These are phyloP conservation scores for Lordiphosa collinella DNA, from an alignment of 1,140 invertebrate genomes.

Conservation along the genomic window DNA sequence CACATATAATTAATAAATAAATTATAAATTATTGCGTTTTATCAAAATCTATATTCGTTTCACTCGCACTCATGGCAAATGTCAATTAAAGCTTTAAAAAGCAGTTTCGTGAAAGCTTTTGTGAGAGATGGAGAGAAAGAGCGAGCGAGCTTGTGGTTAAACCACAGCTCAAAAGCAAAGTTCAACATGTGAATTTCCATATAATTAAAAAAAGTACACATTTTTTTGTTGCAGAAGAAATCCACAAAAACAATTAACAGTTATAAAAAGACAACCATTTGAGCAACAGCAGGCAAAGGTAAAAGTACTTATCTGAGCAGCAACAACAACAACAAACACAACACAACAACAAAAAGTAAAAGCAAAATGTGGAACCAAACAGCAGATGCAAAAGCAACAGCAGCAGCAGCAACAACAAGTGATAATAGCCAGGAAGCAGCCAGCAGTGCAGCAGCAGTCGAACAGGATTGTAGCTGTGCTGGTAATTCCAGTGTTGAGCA, in stretches of 20 bases:
- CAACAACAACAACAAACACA: slow-evolving; percentile 8
- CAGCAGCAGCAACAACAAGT: slow-evolving; percentile 61
- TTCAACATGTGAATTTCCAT: slow-evolving; percentile 35
- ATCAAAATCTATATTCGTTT: slow-evolving; percentile 48
- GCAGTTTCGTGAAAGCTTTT: slow-evolving; percentile 58
- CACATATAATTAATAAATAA: slow-evolving; percentile 32
- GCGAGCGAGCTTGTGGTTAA: slow-evolving; percentile 25
- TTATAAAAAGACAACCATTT: slow-evolving; percentile 17
- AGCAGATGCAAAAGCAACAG: slow-evolving; percentile 37
- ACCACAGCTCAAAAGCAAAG: slow-evolving; percentile 46
- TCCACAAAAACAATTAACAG: slow-evolving; percentile 15
- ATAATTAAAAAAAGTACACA: slow-evolving; percentile 22
- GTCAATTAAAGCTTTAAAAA: slow-evolving; percentile 42
- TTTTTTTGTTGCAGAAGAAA: slow-evolving; percentile 34
- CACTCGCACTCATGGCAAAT: slow-evolving; percentile 38
- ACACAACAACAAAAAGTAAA: slow-evolving; percentile 36
- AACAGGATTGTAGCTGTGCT: too few relatives aligned
- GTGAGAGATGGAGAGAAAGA: slow-evolving; percentile 4
- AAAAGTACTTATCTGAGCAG: slow-evolving; percentile 1
- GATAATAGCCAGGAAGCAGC: slow-evolving; percentile 62
- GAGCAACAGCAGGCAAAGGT: slow-evolving; percentile 6
- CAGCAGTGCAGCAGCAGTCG: slow-evolving; percentile 31
- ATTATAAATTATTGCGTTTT: slow-evolving; percentile 62
- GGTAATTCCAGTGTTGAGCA: slow-evolving; percentile 57
- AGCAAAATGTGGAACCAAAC: slow-evolving; percentile 77